Evolutionary conservation across 2,888 invertebrate genomes (phyloP).

Genomic region (Chouioia cunea): DNA sequence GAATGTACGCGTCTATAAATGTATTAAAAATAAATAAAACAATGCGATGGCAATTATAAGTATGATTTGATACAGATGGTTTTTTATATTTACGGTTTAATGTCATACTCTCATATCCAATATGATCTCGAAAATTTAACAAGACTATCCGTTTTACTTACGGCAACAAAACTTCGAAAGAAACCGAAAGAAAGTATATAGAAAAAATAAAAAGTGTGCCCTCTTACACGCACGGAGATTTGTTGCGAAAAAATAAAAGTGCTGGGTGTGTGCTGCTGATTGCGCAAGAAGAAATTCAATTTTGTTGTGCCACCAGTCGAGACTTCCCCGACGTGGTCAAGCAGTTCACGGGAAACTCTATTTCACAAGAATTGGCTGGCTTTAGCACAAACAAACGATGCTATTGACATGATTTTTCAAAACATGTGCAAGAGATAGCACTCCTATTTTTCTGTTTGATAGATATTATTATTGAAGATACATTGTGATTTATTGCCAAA

Average conservation of each 20-base stretch:
- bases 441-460: slow-evolving; percentile 9
- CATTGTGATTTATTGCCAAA: background rate
- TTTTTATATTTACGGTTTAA: no score
- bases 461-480: slow-evolving; percentile 6
- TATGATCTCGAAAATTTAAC: no score
- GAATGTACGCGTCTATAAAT: no score
- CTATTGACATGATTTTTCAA: slow-evolving; percentile 38
- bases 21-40: no score
- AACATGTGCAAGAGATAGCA: slow-evolving; percentile 15
- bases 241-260: slow-evolving; percentile 48
- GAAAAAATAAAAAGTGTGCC: slow-evolving; percentile 1
- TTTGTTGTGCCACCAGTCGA: slow-evolving; percentile 35
- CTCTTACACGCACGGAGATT: background rate
- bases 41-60: no score
- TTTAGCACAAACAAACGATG: slow-evolving; percentile 38
- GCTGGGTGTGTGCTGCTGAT: slow-evolving; percentile 46
- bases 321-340: slow-evolving; percentile 23
- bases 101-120: no score
- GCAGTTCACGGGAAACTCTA: slow-evolving; percentile 25
- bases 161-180: background rate
- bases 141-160: background rate
- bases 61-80: no score
- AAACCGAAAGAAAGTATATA: background rate
- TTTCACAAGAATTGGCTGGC: slow-evolving; percentile 28
- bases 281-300: slow-evolving; percentile 53